A percentile compares a stretch with the other conserved stretches of the same genome.
Evolutionary conservation across 2,888 invertebrate species (phyloP).

Genomic region (Sarcophaga variegata): DNA sequence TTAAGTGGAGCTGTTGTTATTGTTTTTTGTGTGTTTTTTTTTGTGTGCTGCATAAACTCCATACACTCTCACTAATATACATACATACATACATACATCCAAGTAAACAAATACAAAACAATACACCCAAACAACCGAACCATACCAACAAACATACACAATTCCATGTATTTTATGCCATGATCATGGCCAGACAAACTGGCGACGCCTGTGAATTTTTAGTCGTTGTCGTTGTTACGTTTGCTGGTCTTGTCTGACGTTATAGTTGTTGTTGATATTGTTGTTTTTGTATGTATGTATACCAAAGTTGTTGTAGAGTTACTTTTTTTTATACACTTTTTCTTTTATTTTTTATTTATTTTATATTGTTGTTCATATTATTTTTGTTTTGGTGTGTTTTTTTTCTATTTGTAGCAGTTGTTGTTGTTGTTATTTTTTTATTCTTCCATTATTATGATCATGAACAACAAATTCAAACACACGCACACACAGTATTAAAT

Average conservation of each 20-base stretch:
- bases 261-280: conserved; percentile 58
- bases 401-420: conserved; percentile 27
- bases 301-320: conserved; percentile 62
- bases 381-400: conserved; percentile 36
- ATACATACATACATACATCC: neutral
- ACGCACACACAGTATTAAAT: conserved; percentile 13
- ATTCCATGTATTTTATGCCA: conserved; percentile 60
- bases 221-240: conserved; percentile 51
- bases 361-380: conserved; percentile 1
- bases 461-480: conserved; percentile 51
- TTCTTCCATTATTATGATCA: conserved; percentile 55
- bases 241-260: conserved; percentile 14
- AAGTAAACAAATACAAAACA: neutral
- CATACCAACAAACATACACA: conserved; percentile 41
- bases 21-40: conserved; percentile 23
- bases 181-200: conserved; percentile 78
- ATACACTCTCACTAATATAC: neutral
- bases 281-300: conserved; percentile 41
- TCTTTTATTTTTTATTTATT: neutral
- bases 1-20: conserved; percentile 26
- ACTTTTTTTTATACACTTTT: conserved; percentile 37
- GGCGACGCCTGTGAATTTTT: conserved; percentile 80
- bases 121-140: neutral
- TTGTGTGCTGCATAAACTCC: conserved; percentile 40
- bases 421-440: conserved; percentile 35